These are phyloP conservation scores for Salmo trutta DNA, from an alignment of 2,797 vertebrate species.

Conservation along the genomic window DNA sequence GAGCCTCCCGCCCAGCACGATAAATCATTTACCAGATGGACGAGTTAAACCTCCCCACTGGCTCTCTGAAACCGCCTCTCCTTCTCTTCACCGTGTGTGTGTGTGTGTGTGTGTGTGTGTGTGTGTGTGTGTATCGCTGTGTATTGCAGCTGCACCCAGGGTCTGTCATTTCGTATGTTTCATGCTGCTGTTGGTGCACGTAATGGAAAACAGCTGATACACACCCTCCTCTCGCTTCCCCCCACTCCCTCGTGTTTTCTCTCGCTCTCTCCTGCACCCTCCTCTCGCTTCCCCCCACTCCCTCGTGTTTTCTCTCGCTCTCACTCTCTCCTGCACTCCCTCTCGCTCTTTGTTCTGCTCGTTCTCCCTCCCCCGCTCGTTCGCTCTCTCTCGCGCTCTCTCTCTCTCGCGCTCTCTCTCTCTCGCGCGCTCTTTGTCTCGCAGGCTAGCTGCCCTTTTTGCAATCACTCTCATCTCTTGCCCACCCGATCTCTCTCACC, in stretches of 20 bases:
- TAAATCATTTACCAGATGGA: slow-evolving; percentile 69
- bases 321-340: background rate
- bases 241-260: background rate
- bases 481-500: slow-evolving; percentile 15
- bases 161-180: slow-evolving; percentile 21
- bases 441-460: slow-evolving; percentile 22
- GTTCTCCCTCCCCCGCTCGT: slow-evolving; percentile 33
- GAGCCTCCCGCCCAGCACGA: slow-evolving; percentile 21
- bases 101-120: slow-evolving; percentile 5
- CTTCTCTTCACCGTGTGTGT: slow-evolving; percentile 19
- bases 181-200: slow-evolving; percentile 35
- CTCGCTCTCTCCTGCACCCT: background rate
- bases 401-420: slow-evolving; percentile 14
- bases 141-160: slow-evolving; percentile 4
- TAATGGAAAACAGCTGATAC: slow-evolving; percentile 49
- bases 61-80: slow-evolving; percentile 57
- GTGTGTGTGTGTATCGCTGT: slow-evolving; percentile 16
- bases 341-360: slow-evolving; percentile 13
- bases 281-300: background rate
- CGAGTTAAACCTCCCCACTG: slow-evolving; percentile 56
- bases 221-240: background rate
- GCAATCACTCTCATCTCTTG: slow-evolving; percentile 24
- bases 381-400: slow-evolving; percentile 20
- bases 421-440: background rate
- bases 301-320: background rate